phyloP scores from a whole-genome alignment of 2,888 invertebrate species.

The Drosophila formosana region DNA sequence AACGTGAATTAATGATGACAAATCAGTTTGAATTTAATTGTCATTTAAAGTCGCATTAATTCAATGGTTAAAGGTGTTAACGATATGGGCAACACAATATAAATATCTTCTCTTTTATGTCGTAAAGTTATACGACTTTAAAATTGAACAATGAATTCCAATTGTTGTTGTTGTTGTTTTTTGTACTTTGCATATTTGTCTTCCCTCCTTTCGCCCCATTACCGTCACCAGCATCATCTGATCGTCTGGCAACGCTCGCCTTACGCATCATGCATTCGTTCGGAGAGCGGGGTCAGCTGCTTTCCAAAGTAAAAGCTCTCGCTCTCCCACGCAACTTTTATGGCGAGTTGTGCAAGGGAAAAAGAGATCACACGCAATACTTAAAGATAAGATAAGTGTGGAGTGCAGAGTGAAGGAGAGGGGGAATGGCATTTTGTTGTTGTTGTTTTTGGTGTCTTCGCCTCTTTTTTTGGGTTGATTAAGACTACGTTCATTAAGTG shows the following conservation, averaged over 20 bases:
- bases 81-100: not conserved
- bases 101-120: not conserved
- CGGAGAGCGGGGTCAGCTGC: slow-evolving; percentile 39
- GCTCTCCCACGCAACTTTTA: slow-evolving; percentile 62
- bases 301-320: slow-evolving; percentile 68
- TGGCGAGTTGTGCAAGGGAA: slow-evolving; percentile 44
- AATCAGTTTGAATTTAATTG: not conserved
- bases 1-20: not conserved
- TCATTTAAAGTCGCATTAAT: not conserved
- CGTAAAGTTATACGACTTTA: too few relatives aligned
- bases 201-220: not conserved
- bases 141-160: slow-evolving; percentile 30
- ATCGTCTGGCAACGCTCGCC: slow-evolving; percentile 17
- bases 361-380: slow-evolving; percentile 48
- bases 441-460: slow-evolving; percentile 20
- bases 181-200: slow-evolving; percentile 28
- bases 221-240: slow-evolving; percentile 1
- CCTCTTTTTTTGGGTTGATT: slow-evolving; percentile 33
- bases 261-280: slow-evolving; percentile 33
- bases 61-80: slow-evolving; percentile 2
- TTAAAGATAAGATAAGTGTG: slow-evolving; percentile 59
- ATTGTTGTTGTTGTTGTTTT: slow-evolving; percentile 29
- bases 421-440: not conserved
- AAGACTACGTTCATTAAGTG: slow-evolving; percentile 47
- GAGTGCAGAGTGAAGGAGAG: not conserved